These are phyloP conservation scores for Argopecten irradians DNA, from an alignment of 1,140 invertebrate species.

Conservation along the genomic window DNA sequence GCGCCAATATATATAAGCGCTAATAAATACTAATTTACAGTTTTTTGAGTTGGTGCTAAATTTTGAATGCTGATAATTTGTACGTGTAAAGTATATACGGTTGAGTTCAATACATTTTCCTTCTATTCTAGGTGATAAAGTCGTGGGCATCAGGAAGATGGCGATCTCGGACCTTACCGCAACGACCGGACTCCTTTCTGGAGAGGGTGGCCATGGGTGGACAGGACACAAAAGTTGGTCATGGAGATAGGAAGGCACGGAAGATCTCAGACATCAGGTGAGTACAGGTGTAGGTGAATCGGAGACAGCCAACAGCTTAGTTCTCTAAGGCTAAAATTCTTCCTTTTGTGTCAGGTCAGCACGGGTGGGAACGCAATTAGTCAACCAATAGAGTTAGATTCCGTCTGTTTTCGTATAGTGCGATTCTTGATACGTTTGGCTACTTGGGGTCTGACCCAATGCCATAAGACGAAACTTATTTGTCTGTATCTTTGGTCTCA, in stretches of 20 bases:
- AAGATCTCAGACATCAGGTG: slow-evolving; percentile 74
- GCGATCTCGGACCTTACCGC: slow-evolving; percentile 64
- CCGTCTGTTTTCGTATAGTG: no score
- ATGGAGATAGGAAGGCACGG: slow-evolving; percentile 57
- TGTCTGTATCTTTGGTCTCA: no score
- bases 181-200: slow-evolving; percentile 79
- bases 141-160: slow-evolving; percentile 76
- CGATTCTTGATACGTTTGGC: no score
- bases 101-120: not conserved
- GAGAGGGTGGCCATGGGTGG: slow-evolving; percentile 79
- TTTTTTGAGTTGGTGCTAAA: not conserved
- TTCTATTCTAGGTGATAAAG: slow-evolving; percentile 73
- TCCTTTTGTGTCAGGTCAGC: no score
- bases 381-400: no score
- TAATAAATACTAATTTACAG: slow-evolving; percentile 32
- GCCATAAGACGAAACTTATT: no score
- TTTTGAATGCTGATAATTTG: no score
- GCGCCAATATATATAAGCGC: not conserved
- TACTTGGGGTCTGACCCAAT: no score
- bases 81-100: not conserved
- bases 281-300: slow-evolving; percentile 31
- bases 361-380: no score
- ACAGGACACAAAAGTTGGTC: slow-evolving; percentile 58
- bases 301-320: no score
- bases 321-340: no score